phyloP scores from a whole-genome alignment of 2,113 vertebrate species.

The Calyptommatus sinebrachiatus region DNA sequence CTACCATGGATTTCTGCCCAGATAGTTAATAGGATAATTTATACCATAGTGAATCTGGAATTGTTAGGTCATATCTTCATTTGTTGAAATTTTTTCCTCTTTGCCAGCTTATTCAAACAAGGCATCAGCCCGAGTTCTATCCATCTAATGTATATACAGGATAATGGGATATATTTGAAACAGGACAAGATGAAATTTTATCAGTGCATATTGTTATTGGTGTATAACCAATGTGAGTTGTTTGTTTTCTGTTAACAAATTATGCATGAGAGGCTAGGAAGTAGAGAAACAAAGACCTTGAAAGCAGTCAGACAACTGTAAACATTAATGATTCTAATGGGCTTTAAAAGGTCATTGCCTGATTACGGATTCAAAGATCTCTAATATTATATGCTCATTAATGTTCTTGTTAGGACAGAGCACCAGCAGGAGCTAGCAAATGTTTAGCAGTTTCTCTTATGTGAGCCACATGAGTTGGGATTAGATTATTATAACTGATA shows the following conservation, averaged over 20 bases:
- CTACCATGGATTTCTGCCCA: not conserved
- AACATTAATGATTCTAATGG: slow-evolving; percentile 37
- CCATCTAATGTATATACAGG: not conserved
- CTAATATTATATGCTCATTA: slow-evolving; percentile 8
- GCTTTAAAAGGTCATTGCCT: slow-evolving; percentile 42
- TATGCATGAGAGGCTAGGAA: slow-evolving; percentile 32
- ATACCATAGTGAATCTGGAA: not conserved
- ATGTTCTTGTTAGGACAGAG: slow-evolving; percentile 7
- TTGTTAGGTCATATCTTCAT: slow-evolving; percentile 1
- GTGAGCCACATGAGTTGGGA: accelerated
- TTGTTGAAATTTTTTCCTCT: not conserved
- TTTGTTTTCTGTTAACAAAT: slow-evolving; percentile 23
- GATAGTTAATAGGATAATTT: not conserved
- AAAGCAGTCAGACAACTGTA: slow-evolving; percentile 18
- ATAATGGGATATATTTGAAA: not conserved
- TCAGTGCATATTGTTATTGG: accelerated
- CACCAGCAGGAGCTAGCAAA: slow-evolving; percentile 14
- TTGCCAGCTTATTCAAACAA: not conserved
- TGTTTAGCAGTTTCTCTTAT: slow-evolving; percentile 12
- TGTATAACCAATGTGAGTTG: not conserved
- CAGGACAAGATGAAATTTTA: not conserved
- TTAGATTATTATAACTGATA: slow-evolving; percentile 32
- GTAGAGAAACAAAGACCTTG: slow-evolving; percentile 13
- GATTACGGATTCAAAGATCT: slow-evolving; percentile 39
- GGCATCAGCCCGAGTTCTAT: not conserved